phyloP scores from a whole-genome alignment of 2,888 invertebrate species.

The Latheticus oryzae region DNA sequence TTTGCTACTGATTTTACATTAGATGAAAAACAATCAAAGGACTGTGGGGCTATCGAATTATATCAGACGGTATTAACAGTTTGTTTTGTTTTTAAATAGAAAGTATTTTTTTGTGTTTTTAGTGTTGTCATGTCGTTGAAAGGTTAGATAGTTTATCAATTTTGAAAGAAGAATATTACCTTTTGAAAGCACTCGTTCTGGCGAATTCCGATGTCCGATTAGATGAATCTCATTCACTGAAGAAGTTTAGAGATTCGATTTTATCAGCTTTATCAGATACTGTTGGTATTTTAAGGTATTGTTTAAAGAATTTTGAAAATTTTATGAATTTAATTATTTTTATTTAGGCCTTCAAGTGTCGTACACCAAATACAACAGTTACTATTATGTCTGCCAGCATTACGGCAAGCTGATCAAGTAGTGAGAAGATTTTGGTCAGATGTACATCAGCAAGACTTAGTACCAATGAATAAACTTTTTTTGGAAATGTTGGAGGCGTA shows the following conservation, averaged over 20 bases:
- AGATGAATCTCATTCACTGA: conserved; percentile 87
- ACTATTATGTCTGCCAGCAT: conserved; percentile 86
- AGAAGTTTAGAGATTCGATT: conserved; percentile 89
- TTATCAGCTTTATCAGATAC: conserved; percentile 89
- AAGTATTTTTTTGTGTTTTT: conserved; percentile 47
- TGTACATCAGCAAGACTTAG: conserved; percentile 87
- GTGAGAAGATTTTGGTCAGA: conserved; percentile 91
- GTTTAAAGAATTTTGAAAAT: neutral
- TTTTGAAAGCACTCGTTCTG: conserved; percentile 91
- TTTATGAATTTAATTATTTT: no score
- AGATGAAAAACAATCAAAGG: conserved; percentile 86
- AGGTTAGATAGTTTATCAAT: conserved; percentile 85
- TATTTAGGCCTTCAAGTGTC: conserved; percentile 78
- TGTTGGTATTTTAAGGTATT: conserved; percentile 79
- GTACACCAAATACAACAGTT: conserved; percentile 85
- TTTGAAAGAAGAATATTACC: conserved; percentile 91
- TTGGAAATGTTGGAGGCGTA: conserved; percentile 94
- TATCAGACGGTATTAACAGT: conserved; percentile 78
- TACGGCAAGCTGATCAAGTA: conserved; percentile 90
- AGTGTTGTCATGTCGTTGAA: conserved; percentile 79
- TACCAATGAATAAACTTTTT: conserved; percentile 96
- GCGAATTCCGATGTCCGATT: conserved; percentile 93
- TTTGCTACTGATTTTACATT: conserved; percentile 89
- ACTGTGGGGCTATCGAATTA: conserved; percentile 84
- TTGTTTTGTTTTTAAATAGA: conserved; percentile 1